phyloP scores from a whole-genome alignment of 2,113 vertebrate species.

The Syngnathus typhle region DNA sequence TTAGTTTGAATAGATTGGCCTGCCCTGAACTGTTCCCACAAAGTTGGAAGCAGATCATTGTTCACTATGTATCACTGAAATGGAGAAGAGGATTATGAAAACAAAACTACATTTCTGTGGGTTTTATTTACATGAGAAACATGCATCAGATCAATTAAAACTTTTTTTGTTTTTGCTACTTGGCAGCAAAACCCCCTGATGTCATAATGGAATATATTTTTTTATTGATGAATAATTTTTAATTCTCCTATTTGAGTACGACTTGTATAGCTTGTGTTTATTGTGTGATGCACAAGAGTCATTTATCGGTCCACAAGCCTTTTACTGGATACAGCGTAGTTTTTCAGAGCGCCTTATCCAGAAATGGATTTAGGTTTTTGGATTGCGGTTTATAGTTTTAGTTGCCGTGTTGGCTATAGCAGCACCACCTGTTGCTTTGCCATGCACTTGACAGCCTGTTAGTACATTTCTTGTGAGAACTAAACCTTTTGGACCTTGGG shows the following conservation, averaged over 20 bases:
- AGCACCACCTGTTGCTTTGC: not conserved
- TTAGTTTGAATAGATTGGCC: not conserved
- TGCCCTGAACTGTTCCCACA: not conserved
- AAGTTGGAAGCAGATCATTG: not conserved
- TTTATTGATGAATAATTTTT: not conserved
- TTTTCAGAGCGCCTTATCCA: not conserved
- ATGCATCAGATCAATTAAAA: not conserved
- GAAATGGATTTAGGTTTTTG: not conserved
- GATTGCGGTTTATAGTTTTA: not conserved
- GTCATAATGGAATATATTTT: not conserved
- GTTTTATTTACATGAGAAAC: not conserved
- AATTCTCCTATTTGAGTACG: too few relatives aligned
- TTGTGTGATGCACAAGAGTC: not conserved
- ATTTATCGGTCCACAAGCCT: not conserved
- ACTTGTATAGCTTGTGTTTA: not conserved
- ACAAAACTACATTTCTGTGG: not conserved
- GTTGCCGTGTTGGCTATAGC: not conserved
- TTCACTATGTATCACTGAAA: not conserved
- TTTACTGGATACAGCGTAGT: not conserved
- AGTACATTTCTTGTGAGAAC: not conserved
- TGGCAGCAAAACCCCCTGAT: not conserved
- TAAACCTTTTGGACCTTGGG: not conserved
- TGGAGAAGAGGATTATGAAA: not conserved
- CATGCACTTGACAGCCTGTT: not conserved
- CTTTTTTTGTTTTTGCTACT: not conserved